Evolutionary conservation across 2,888 invertebrate species (phyloP).

Genomic region (Panzeria rudis): DNA sequence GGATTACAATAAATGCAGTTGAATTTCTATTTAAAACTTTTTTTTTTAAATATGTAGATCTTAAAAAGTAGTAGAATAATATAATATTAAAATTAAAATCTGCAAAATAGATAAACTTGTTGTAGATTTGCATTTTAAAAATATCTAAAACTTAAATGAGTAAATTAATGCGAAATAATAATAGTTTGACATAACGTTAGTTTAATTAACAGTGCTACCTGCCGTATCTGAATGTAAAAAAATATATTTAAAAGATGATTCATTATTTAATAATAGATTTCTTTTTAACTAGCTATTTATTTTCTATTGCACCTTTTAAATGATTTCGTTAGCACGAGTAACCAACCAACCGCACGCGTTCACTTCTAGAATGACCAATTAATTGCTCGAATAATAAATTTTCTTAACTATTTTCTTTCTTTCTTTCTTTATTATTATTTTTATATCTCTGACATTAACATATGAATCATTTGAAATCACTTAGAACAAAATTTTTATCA

Average conservation of each 20-base stretch:
- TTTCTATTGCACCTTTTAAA: not conserved
- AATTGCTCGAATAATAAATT: constrained; percentile 20
- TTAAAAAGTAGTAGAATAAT: not conserved
- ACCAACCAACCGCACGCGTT: not conserved
- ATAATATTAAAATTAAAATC: not conserved
- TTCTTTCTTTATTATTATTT: not conserved
- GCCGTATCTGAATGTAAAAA: not conserved
- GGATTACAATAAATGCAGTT: constrained; percentile 37
- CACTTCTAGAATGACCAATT: constrained; percentile 55
- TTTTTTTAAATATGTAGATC: not conserved
- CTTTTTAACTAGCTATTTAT: not conserved
- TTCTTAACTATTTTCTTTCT: not conserved
- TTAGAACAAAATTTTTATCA: too few species aligned
- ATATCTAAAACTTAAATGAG: not conserved
- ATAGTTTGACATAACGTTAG: not conserved
- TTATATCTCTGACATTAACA: not conserved
- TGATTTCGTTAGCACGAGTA: not conserved
- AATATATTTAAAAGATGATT: not conserved
- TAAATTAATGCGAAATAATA: not conserved
- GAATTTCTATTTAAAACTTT: constrained; percentile 15
- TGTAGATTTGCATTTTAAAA: not conserved
- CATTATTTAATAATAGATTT: not conserved
- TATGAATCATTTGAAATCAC: not conserved
- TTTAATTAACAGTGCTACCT: not conserved
- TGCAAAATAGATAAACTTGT: not conserved